Evolutionary conservation across 2,888 invertebrate genomes (phyloP).

Genomic region (Agrypnus murinus): DNA sequence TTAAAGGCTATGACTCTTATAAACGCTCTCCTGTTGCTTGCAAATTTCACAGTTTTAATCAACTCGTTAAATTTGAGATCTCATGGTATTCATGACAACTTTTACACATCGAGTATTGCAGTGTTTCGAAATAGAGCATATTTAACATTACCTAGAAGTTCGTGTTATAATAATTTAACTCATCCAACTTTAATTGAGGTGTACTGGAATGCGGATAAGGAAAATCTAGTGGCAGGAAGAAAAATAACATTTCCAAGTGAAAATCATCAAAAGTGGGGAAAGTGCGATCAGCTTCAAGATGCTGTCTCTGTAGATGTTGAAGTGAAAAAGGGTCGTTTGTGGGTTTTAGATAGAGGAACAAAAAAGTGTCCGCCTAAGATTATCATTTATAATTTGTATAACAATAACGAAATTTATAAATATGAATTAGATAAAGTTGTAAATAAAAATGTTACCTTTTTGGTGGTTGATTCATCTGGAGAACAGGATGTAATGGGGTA

Average conservation of each 20-base stretch:
- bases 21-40: too few relatives aligned
- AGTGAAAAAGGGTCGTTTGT: slow-evolving; percentile 66
- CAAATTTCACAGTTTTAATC: background rate
- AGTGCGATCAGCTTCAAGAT: slow-evolving; percentile 67
- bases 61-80: slow-evolving; percentile 16
- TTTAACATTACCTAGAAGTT: slow-evolving; percentile 68
- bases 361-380: slow-evolving; percentile 68
- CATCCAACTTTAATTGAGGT: slow-evolving; percentile 68
- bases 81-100: slow-evolving; percentile 59
- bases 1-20: too few relatives aligned
- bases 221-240: slow-evolving; percentile 23
- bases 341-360: slow-evolving; percentile 71
- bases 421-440: slow-evolving; percentile 59
- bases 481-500: slow-evolving; percentile 65
- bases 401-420: slow-evolving; percentile 60
- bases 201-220: slow-evolving; percentile 64
- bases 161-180: slow-evolving; percentile 61
- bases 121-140: slow-evolving; percentile 70
- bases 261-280: slow-evolving; percentile 55
- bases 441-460: slow-evolving; percentile 60
- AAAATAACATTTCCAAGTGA: slow-evolving; percentile 49
- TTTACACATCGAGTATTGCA: slow-evolving; percentile 67
- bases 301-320: slow-evolving; percentile 69
- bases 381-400: slow-evolving; percentile 67
- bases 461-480: slow-evolving; percentile 65